Conservation (phyloP, 2,797 vertebrate species). For the Crotalus adamanteus region DNA sequence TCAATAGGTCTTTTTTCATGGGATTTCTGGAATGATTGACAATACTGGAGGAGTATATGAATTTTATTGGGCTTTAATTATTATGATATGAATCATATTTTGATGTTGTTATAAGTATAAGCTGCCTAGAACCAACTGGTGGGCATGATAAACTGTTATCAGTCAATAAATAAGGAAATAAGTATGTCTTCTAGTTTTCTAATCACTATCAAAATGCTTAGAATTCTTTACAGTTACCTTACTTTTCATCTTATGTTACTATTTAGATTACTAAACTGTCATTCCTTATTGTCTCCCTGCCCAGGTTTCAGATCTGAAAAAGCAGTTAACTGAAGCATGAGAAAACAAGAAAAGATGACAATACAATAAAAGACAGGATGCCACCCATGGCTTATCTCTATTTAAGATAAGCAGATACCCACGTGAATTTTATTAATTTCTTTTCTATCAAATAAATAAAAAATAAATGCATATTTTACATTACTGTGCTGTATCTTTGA, state of each 20-base stretch:
- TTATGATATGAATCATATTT: neutral
- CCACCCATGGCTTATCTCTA: neutral
- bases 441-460: neutral
- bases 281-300: neutral
- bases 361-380: neutral
- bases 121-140: neutral
- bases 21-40: neutral
- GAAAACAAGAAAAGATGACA: neutral
- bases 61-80: neutral
- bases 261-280: neutral
- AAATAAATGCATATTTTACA: neutral
- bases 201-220: neutral
- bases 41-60: neutral
- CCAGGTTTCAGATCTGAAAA: neutral
- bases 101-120: neutral
- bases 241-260: neutral
- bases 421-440: neutral
- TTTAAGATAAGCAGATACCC: neutral
- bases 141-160: neutral
- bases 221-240: neutral
- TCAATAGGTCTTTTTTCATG: neutral
- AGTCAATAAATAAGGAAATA: neutral
- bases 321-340: neutral
- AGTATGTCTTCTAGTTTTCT: neutral
- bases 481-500: neutral